Base-by-base conservation (phyloP, 2,888 invertebrate species). In the Petrophora chlorosata region DNA sequence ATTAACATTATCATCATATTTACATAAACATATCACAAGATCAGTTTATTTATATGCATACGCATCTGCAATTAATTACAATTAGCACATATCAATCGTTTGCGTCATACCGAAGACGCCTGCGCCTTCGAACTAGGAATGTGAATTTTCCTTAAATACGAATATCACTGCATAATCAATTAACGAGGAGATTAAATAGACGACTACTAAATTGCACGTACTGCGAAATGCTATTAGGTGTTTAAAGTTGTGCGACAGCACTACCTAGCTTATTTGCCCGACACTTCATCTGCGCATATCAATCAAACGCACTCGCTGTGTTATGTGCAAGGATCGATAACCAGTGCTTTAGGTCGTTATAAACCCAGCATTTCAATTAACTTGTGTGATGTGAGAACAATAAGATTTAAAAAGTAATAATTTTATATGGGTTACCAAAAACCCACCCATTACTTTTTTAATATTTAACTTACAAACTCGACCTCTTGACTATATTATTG, bases 201-300 rank as follows among this genome's bases (percentile, higher is more conserved):
- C 35, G 23, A 32, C 13, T 34, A 60, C 53, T 47, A 53, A 63
- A 58, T 64, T 60, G 58, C 65, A 68, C 56, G 61, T 59, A 36
- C 70, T 70, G 67, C 65, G 65, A 82, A 82, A 84, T 75, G 72
- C 66, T 70, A 63, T 70, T 73, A 70, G n/a, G 73, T 73, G 79
- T 78, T 83, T 84, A 72, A 79, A 84, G 84, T 79, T 76, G 78
- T n/a, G n/a, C n/a, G n/a, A n/a, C n/a, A n/a, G n/a, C n/a, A n/a
- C n/a, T n/a, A n/a, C n/a, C n/a, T n/a, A n/a, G n/a, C n/a, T n/a
- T n/a, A n/a, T n/a, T n/a, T n/a, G n/a, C n/a, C n/a, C n/a, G n/a
- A n/a, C n/a, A n/a, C n/a, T n/a, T n/a, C n/a, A n/a, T n/a, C n/a
- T n/a, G n/a, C n/a, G n/a, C n/a, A n/a, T n/a, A n/a, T n/a, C n/a